Base-by-base conservation (phyloP, 2,888 invertebrate genomes). In the Sisyra terminalis region DNA sequence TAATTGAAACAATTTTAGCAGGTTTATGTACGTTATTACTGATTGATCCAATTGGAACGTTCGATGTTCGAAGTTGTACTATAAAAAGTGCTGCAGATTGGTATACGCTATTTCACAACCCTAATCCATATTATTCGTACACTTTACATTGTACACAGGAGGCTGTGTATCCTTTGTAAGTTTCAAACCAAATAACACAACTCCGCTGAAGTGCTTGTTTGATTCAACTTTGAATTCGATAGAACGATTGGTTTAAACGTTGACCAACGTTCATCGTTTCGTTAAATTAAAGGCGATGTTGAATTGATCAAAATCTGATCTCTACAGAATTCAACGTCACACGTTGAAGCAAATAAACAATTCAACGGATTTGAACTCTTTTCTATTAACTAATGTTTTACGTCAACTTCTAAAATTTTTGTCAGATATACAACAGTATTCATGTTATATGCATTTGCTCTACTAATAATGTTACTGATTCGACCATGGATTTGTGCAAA, bases 91-190 rank as follows among this genome's bases (percentile, higher is more conserved):
- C 97, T 15, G 81, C 90, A 0, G 97, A 98, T 64, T 98, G 96
- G 96, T 98, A 98, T 59, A 93, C 96, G 0, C 63, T 96, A 50
- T 71, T 97, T 46, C 77, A 92, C 55, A 98, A 98, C 65, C 97
- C 97, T 5, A 80, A 77, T 50, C 90, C 93, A 0, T 85, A 92
- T 61, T 96, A 92, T 63, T 83, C 84, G 45, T 75, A 78, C 47
- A 82, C 81, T 13, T 61, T 96, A 42, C 82, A 92, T 62, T 98
- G 97, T 61, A 93, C 96, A 0, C 93, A 97, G 57, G 97, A 98
- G 65, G 92, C 94, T 44, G 94, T 96, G 0, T 97, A 92, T 68
- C 97, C 97, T 36, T 65, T 97, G 89, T 96, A 72, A 75, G 81
- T 72, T 43, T 41, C 14, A 39, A 40, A 42, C 29, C 36, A 18